Evolutionary conservation across 2,797 vertebrate species (phyloP), one percentile per base, ranked within the genome.

Genomic region (Hydrolagus colliei): DNA sequence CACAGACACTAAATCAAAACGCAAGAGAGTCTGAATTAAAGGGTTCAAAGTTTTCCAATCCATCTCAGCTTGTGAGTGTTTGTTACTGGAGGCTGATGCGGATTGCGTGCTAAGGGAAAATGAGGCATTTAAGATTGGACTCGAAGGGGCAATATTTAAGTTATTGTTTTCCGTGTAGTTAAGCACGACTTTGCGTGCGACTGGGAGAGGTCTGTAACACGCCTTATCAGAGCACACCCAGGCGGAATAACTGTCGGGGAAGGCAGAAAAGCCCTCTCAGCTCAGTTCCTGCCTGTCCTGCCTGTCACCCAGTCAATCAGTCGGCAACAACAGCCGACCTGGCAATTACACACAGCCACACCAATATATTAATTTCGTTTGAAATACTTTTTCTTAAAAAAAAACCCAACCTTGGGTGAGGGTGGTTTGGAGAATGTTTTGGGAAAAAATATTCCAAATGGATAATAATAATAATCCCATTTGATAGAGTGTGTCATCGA

Each of bases 101-200:
- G 41, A 6, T 52, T 52, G 65, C 16, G 14, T 41, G 65, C 32
- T n/a, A 5, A n/a, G 27, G 79, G 41, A 4, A 2, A 65, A 41
- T 27, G 27, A 68, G 63, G 32, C 63, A 14, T 41, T 3, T 52
- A 52, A 52, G 41, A 52, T 52, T 52, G 41, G 41, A 52, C 41
- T 52, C 41, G 22, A 65, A 67, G 78, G 67, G 65, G 65, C 27
- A 52, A 82, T 35, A 67, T 35, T 65, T 68, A 8, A 12, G 62
- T 27, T 35, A 82, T 84, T 68, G 32, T 71, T 67, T 41, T 52
- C 41, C 41, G 6, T 18, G 79, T 68, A 16, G 14, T 22, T 22
- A n/a, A 78, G 4, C 59, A 7, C 76, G n/a, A 12, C 11, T 27
- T 82, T 67, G 78, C 78, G 78, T 80, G 78, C 63, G 63, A n/a